These are phyloP conservation scores for Chauna torquata DNA, from an alignment of 2,113 vertebrate genomes.

Conservation along the genomic window DNA sequence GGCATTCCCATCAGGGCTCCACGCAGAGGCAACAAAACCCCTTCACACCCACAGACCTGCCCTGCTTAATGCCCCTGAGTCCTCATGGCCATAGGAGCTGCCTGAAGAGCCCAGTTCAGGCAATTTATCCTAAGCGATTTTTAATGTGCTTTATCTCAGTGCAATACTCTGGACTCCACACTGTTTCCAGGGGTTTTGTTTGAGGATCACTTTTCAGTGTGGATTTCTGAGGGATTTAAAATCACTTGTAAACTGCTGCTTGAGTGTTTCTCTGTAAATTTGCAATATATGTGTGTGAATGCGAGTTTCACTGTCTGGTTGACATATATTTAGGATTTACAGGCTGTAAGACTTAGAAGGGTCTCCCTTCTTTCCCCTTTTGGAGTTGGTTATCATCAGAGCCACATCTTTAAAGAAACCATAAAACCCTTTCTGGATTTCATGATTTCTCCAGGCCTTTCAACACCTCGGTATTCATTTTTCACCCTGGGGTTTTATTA, in stretches of 20 bases:
- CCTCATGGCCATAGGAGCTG: neutral
- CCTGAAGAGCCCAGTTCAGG: neutral
- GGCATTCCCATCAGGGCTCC: neutral
- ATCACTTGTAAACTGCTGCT: slow-evolving; percentile 14
- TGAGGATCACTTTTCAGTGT: slow-evolving; percentile 13
- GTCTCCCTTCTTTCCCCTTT: neutral
- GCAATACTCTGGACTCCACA: neutral
- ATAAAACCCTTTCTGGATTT: slow-evolving; percentile 19
- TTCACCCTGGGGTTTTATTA: slow-evolving; percentile 14
- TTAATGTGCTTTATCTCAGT: neutral
- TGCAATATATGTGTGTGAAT: slow-evolving; percentile 38
- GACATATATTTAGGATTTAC: slow-evolving; percentile 40
- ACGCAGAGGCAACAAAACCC: neutral
- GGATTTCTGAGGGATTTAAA: slow-evolving; percentile 34
- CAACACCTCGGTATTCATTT: slow-evolving; percentile 22
- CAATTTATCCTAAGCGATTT: neutral
- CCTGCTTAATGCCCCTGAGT: neutral
- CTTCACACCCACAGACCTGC: neutral
- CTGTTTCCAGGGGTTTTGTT: neutral
- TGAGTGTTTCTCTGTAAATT: slow-evolving; percentile 42
- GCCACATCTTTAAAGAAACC: slow-evolving; percentile 15
- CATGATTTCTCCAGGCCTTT: slow-evolving; percentile 43
- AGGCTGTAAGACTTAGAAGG: neutral
- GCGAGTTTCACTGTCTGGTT: slow-evolving; percentile 25
- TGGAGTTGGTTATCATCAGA: slow-evolving; percentile 31